Evolutionary conservation across 2,888 invertebrate species (phyloP), one percentile per base, ranked within the genome.

Genomic region (Elysia crispata): DNA sequence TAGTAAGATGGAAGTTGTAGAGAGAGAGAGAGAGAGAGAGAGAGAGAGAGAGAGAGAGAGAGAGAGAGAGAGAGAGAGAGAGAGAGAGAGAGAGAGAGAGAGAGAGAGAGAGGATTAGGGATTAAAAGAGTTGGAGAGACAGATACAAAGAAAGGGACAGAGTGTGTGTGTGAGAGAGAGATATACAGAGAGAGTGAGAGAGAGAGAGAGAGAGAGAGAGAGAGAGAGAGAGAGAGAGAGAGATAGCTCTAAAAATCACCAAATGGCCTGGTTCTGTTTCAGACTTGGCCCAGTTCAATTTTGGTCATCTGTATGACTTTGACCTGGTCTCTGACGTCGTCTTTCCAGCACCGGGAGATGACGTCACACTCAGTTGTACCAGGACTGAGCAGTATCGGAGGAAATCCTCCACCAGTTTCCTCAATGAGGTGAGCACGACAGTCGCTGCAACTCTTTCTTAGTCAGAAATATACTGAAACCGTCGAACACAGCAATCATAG

Each of bases 61-160:
- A 41, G 41, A 6, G 5, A 11, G 11, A 25, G 60, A 60, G 60
- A 60, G 60, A 60, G 60, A 60, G 60, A 60, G 33, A 13, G 23
- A 75, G 70, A 33, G 41, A 70, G 70, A 70, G 41, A 33, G 31
- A 69, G 69, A 57, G 69, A 69, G 62, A 70, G 57, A 64, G 75
- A 54, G 74, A 50, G 64, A 75, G 54, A 67, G 75, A 78, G 54
- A 50, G 25, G n/a, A 11, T 11, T 15, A 74, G 57, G 25, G 74
- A 28, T 13, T 15, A 23, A 74, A 11, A 23, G 54, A 67, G 67
- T 3, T 8, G 30, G 5, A 30, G 13, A 67, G 67, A 30, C 5
- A 67, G 23, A 67, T 6, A 67, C 15, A 23, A 15, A 23, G 23
- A 30, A 25, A 18, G 30, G 8, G 15, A 18, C 1, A 67, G 28